Conservation (phyloP, 2,113 vertebrate species). For the Stictonetta naevosa region DNA sequence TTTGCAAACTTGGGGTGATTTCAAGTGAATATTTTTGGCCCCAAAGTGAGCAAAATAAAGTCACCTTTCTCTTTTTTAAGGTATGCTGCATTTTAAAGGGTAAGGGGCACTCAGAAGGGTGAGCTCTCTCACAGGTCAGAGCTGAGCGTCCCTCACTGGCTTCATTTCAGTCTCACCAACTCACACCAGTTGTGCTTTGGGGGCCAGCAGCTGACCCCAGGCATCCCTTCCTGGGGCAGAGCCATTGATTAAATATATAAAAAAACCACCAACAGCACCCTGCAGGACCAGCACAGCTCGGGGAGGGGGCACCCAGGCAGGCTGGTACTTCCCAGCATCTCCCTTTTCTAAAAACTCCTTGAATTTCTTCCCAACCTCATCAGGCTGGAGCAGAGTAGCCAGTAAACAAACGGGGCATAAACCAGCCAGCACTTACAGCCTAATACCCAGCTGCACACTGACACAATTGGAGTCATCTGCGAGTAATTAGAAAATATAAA, state of each 20-base stretch:
- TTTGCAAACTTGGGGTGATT: not conserved
- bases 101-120: not conserved
- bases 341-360: not conserved
- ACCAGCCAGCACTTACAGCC: not conserved
- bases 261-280: not conserved
- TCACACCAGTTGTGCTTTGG: not conserved
- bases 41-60: not conserved
- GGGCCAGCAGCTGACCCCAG: not conserved
- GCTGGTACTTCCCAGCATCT: not conserved
- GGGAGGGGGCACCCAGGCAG: not conserved
- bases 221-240: not conserved
- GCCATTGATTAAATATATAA: not conserved
- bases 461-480: slow-evolving; percentile 49
- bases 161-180: not conserved
- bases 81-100: not conserved
- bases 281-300: not conserved
- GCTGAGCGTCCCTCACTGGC: not conserved
- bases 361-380: not conserved
- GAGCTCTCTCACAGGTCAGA: not conserved
- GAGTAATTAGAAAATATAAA: slow-evolving; percentile 59
- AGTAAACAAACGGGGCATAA: slow-evolving; percentile 21
- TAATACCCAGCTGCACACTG: not conserved
- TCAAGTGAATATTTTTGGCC: not conserved
- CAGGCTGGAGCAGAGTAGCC: not conserved
- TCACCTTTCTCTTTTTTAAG: not conserved